Evolutionary conservation across 2,113 vertebrate genomes (phyloP), one percentile per base, ranked within the genome.

Genomic region (Rutilus rutilus): DNA sequence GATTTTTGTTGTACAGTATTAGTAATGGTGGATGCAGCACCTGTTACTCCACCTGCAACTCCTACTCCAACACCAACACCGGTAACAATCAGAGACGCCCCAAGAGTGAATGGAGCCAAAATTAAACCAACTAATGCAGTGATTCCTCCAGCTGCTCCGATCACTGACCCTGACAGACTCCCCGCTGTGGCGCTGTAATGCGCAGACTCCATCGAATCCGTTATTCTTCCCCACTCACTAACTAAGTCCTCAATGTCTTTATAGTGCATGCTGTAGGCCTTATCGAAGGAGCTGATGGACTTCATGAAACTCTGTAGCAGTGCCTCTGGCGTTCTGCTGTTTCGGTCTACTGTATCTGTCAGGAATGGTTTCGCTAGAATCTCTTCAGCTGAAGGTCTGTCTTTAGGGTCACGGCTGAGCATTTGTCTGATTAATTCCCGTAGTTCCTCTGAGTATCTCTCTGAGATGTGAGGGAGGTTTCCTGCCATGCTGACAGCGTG

Each of bases 51-150:
- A n/a, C 90, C 90, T 15, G 79, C 85, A 30, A 33, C 60, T 57
- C 84, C 86, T 0, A 90, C 60, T 3, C 85, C 89, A 27, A 83
- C 30, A 21, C 90, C 89, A 4, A 87, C 82, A 39, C 60, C 76
- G 1, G 87, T 83, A 25, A 90, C 73, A 27, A 85, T 78, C 64
- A 90, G 42, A 57, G 90, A 90, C 9, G 74, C 67, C 1, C 90
- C 90, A 11, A 88, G 6, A 71, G 87, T 90, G 52, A 90, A 19
- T 1, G 90, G 90, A 17, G 86, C 87, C 30, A 88, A 57, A 12
- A 21, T 19, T 6, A 89, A 11, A 4, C 90, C 90, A 27, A 80
- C 78, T 30, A 91, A 54, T 19, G 82, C 79, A 17, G 78, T 50
- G 76, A 86, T 86, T 42, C 90, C 90, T 4, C 89, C 90, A 0